A percentile compares a stretch with the other conserved stretches of the same genome.
Conservation (phyloP, 2,888 invertebrate genomes). For the Biston betularia region DNA sequence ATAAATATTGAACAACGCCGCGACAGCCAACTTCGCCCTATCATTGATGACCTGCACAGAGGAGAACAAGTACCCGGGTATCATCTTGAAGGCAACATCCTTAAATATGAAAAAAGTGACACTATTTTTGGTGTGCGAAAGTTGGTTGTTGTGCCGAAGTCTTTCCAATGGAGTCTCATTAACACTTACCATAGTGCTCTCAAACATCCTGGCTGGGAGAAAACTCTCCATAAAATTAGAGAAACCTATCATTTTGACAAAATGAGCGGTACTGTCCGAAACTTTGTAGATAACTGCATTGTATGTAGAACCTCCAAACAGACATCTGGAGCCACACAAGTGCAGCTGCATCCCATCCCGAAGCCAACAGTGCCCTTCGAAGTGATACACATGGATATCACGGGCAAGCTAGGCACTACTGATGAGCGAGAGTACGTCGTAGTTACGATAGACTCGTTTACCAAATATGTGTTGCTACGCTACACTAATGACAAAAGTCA, state of each 20-base stretch:
- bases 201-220: slow-evolving; percentile 45
- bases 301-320: slow-evolving; percentile 40
- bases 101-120: not conserved
- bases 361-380: slow-evolving; percentile 41
- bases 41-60: not conserved
- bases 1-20: slow-evolving; percentile 42
- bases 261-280: not conserved
- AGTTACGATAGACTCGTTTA: slow-evolving; percentile 35
- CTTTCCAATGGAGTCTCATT: slow-evolving; percentile 49
- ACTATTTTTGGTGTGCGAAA: slow-evolving; percentile 5
- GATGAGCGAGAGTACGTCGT: slow-evolving; percentile 14
- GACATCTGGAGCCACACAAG: slow-evolving; percentile 37
- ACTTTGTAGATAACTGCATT: slow-evolving; percentile 23
- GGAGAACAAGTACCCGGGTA: not conserved
- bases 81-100: not conserved
- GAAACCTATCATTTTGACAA: not conserved
- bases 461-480: slow-evolving; percentile 36
- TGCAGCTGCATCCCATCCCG: slow-evolving; percentile 26
- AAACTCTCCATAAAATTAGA: slow-evolving; percentile 31
- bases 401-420: slow-evolving; percentile 38
- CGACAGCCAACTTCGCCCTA: not conserved
- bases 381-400: slow-evolving; percentile 44
- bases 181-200: slow-evolving; percentile 42
- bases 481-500: slow-evolving; percentile 21
- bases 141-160: slow-evolving; percentile 9